These are phyloP conservation scores for Strix aluco DNA, from an alignment of 2,113 vertebrate species.

Conservation along the genomic window DNA sequence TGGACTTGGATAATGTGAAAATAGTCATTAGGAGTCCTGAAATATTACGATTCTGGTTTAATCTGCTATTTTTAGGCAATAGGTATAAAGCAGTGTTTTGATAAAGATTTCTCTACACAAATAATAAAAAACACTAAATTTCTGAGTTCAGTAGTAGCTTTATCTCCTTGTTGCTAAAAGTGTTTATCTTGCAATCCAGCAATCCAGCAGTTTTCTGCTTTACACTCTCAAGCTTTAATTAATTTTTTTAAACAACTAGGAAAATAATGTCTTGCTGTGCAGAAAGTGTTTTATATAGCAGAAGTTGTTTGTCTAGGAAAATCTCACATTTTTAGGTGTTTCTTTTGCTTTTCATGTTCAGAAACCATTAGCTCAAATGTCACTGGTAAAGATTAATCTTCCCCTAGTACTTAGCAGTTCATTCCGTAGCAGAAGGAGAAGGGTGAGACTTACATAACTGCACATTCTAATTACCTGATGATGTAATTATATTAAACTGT, in stretches of 20 bases:
- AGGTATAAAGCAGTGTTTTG: not conserved
- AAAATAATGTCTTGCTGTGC: not conserved
- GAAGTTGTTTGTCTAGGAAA: not conserved
- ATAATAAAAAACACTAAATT: not conserved
- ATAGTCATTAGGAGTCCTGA: not conserved
- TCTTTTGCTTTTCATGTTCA: not conserved
- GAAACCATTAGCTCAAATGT: not conserved
- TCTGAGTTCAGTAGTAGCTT: not conserved
- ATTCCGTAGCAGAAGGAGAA: not conserved
- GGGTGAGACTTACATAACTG: slow-evolving; percentile 25
- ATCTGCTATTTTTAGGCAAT: not conserved
- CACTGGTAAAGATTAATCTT: slow-evolving; percentile 22
- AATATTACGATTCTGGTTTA: not conserved
- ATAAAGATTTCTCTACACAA: not conserved
- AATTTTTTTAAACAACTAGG: not conserved
- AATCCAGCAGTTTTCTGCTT: not conserved
- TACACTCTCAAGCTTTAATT: not conserved
- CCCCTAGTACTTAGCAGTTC: not conserved
- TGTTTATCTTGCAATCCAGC: not conserved
- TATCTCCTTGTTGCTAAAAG: not conserved
- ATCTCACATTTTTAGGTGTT: not conserved
- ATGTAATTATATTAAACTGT: slow-evolving; percentile 59
- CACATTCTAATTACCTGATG: slow-evolving; percentile 27
- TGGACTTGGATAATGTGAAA: not conserved
- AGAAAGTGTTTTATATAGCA: not conserved